Conservation (phyloP, 2,113 vertebrate genomes). For the Oplegnathus fasciatus region DNA sequence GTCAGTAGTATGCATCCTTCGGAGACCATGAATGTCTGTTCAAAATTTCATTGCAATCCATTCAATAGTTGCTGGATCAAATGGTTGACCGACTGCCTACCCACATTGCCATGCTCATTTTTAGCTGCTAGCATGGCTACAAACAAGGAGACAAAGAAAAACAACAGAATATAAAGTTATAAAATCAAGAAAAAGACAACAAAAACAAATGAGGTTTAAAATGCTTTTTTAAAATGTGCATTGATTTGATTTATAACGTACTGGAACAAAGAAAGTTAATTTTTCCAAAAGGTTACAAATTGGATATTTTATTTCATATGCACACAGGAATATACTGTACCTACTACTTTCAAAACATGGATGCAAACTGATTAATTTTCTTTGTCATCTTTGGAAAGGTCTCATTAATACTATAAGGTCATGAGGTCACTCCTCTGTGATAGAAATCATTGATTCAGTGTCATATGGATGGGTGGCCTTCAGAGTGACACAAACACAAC, state of each 20-base stretch:
- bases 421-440: conserved; percentile 6
- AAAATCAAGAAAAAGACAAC: background rate
- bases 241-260: background rate
- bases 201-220: background rate
- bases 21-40: background rate
- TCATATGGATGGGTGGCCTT: conserved; percentile 35
- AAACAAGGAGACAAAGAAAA: background rate
- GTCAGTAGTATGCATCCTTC: background rate
- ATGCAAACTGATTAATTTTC: background rate
- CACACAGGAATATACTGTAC: background rate
- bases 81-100: background rate
- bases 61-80: background rate
- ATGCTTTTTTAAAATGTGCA: background rate
- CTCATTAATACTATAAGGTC: conserved; percentile 20
- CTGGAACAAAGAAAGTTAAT: background rate
- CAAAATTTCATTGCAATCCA: background rate
- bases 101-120: background rate
- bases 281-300: background rate
- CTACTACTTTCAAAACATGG: background rate
- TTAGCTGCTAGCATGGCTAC: background rate
- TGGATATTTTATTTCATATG: background rate
- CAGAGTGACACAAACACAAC: conserved; percentile 37
- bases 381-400: background rate
- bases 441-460: conserved; percentile 42
- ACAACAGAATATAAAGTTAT: background rate